A percentile compares a stretch with the other conserved stretches of the same genome.
These are phyloP conservation scores for Zelostemma sp. DNA, from an alignment of 1,140 invertebrate species.

Conservation along the genomic window DNA sequence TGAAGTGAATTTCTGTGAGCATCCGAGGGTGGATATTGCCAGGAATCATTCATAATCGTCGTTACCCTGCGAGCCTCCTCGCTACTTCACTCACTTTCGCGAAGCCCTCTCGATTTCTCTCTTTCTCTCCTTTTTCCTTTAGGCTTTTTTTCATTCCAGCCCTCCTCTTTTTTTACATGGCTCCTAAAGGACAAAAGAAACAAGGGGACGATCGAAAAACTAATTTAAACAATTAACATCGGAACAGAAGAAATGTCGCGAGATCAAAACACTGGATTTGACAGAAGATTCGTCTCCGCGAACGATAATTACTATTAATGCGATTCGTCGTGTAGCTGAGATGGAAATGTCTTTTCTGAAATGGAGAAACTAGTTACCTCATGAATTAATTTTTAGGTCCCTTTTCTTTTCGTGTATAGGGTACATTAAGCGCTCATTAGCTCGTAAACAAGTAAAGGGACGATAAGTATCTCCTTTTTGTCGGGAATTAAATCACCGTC, in stretches of 20 bases:
- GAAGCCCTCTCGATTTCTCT: slow-evolving; percentile 23
- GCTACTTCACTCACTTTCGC: slow-evolving; percentile 35
- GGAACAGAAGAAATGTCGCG: background rate
- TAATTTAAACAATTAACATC: slow-evolving; percentile 29
- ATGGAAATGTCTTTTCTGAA: too few species aligned
- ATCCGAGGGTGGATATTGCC: slow-evolving; percentile 67
- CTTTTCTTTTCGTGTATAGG: slow-evolving; percentile 51
- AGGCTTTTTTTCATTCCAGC: background rate
- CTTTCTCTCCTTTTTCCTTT: slow-evolving; percentile 8
- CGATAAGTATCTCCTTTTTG: slow-evolving; percentile 58
- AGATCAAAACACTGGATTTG: slow-evolving; percentile 20
- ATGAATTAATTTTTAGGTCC: too few species aligned
- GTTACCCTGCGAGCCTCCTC: slow-evolving; percentile 12
- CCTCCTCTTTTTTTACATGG: background rate
- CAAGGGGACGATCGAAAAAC: slow-evolving; percentile 14
- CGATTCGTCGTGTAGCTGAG: too few species aligned
- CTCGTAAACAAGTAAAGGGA: slow-evolving; percentile 46
- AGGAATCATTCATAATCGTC: slow-evolving; percentile 68
- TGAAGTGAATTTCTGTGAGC: slow-evolving; percentile 67
- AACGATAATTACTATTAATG: too few species aligned
- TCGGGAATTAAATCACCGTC: slow-evolving; percentile 65
- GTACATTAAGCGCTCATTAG: slow-evolving; percentile 58
- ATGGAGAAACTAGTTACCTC: too few species aligned
- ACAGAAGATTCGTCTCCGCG: slow-evolving; percentile 19
- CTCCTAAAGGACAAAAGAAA: slow-evolving; percentile 18